phyloP scores from a whole-genome alignment of 2,888 invertebrate species.

The Chaitophorus viminalis region DNA sequence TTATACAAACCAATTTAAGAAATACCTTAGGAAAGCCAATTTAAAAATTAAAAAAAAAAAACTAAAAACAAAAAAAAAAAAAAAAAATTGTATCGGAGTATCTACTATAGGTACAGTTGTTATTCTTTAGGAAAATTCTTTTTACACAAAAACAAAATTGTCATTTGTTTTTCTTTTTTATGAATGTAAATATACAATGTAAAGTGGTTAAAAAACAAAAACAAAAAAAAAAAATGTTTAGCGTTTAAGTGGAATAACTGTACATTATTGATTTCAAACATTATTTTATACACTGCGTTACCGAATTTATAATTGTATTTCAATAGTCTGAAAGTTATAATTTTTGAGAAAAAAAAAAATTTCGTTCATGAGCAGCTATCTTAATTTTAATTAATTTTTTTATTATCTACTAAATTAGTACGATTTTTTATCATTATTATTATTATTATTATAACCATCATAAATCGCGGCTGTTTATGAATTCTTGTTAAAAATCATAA shows the following conservation, averaged over 20 bases:
- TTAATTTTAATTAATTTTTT: conserved; percentile 56
- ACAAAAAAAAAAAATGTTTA: conserved; percentile 39
- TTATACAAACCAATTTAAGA: conserved; percentile 9
- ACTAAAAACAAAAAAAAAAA: conserved; percentile 19
- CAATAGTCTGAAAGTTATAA: conserved; percentile 60
- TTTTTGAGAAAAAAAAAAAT: conserved; percentile 47
- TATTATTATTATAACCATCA: conserved; percentile 46
- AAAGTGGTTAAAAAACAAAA: conserved; percentile 36
- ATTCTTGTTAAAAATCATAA: conserved; percentile 59
- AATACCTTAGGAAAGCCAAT: conserved; percentile 27
- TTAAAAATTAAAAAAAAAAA: not conserved
- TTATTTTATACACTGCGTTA: conserved; percentile 62
- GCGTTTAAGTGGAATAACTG: conserved; percentile 51
- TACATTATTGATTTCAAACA: conserved; percentile 58
- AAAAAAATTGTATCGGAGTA: conserved; percentile 28
- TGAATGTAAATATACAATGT: conserved; percentile 46
- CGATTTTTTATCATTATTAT: conserved; percentile 49
- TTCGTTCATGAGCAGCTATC: conserved; percentile 59
- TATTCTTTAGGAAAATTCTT: conserved; percentile 31
- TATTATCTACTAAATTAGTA: conserved; percentile 50
- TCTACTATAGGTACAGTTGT: conserved; percentile 1
- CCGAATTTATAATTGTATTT: conserved; percentile 62
- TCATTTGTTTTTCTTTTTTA: conserved; percentile 47
- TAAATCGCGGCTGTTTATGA: conserved; percentile 55
- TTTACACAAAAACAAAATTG: conserved; percentile 33